Conservation (phyloP, 2,113 vertebrate species). For the Etheostoma cragini region DNA sequence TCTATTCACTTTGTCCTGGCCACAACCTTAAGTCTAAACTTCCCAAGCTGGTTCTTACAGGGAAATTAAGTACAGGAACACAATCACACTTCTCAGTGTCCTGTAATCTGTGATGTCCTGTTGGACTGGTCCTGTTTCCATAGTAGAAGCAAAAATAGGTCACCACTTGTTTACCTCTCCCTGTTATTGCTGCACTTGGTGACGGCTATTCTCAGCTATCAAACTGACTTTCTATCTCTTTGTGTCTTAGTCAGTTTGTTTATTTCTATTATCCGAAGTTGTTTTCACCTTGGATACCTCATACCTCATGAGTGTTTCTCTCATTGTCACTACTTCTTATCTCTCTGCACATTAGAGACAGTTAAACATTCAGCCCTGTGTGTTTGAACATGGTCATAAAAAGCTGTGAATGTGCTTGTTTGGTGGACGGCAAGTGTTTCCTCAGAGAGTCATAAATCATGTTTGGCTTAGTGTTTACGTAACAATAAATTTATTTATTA, state of each 20-base stretch:
- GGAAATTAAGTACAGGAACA: background rate
- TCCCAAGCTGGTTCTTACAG: background rate
- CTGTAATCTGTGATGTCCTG: conserved; percentile 14
- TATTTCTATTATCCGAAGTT: background rate
- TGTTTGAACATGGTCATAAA: conserved; percentile 25
- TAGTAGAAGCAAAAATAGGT: conserved; percentile 63
- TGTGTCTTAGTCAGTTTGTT: background rate
- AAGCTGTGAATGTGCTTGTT: background rate
- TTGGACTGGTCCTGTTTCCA: conserved; percentile 55
- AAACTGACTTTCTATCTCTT: background rate
- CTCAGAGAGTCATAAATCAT: conserved; percentile 18
- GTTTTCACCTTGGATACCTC: background rate
- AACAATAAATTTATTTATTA: background rate
- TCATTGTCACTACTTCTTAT: background rate
- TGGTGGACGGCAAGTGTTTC: background rate
- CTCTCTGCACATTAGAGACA: conserved; percentile 7
- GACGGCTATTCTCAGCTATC: conserved; percentile 54
- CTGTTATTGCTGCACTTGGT: conserved; percentile 41
- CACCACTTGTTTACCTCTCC: conserved; percentile 59
- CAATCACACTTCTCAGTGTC: conserved; percentile 15
- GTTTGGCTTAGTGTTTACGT: conserved; percentile 23
- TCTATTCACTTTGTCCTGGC: background rate
- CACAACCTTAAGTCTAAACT: background rate
- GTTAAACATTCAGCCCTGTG: conserved; percentile 26
- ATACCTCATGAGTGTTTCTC: background rate